phyloP scores from a whole-genome alignment of 2,797 vertebrate species.

The Synanceia verrucosa region DNA sequence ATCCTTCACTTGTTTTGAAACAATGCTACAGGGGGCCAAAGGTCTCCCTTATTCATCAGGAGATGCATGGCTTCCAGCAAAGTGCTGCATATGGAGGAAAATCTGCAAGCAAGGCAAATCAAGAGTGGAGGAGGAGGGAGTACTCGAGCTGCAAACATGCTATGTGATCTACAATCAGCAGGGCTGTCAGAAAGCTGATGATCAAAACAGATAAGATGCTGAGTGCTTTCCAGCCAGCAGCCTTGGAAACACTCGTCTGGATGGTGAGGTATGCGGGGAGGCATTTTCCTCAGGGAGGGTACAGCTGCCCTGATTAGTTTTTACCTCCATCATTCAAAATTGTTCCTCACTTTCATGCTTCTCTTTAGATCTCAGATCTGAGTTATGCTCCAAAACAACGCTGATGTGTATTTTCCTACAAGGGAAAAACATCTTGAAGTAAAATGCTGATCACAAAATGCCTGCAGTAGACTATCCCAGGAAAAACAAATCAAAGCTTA shows the following conservation, averaged over 20 bases:
- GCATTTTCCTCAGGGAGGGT: conserved; percentile 28
- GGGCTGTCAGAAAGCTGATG: conserved; percentile 70
- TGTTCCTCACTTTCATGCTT: conserved; percentile 29
- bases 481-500: conserved; percentile 3
- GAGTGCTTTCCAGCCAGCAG: conserved; percentile 50
- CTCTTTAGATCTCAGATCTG: conserved; percentile 12
- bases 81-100: conserved; percentile 75
- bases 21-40: conserved; percentile 62
- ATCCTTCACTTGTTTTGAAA: conserved; percentile 50
- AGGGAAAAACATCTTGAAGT: conserved; percentile 17
- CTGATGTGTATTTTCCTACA: conserved; percentile 36
- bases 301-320: conserved; percentile 49
- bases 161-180: conserved; percentile 61
- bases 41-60: conserved; percentile 73
- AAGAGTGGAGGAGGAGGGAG: conserved; percentile 25
- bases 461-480: not conserved
- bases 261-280: conserved; percentile 15
- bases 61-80: conserved; percentile 51
- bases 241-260: conserved; percentile 42
- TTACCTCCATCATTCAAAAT: conserved; percentile 55
- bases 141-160: conserved; percentile 49
- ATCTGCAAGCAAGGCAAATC: conserved; percentile 72
- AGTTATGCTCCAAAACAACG: conserved; percentile 21
- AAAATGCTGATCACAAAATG: conserved; percentile 13
- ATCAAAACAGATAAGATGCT: conserved; percentile 65